Evolutionary conservation across 2,113 vertebrate genomes (phyloP).

Genomic region (Ceratotherium simum): DNA sequence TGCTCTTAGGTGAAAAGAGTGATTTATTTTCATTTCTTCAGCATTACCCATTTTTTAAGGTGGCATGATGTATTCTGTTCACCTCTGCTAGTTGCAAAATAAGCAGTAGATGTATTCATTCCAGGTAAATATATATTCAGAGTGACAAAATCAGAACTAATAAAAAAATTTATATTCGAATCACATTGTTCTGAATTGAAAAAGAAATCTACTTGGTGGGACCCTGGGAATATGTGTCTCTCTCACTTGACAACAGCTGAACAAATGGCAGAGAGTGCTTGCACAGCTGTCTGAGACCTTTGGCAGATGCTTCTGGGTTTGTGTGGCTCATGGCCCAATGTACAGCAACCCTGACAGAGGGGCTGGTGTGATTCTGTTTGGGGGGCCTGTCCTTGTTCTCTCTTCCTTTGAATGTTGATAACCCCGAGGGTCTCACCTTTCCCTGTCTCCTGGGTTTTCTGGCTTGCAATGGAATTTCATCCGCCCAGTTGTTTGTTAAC

Average conservation of each 20-base stretch:
- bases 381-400: background rate
- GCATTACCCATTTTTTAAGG: background rate
- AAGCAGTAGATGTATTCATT: constrained; percentile 43
- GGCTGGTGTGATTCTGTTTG: background rate
- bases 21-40: constrained; percentile 61
- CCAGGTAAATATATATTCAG: constrained; percentile 21
- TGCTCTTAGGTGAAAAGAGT: background rate
- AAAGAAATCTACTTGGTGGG: background rate
- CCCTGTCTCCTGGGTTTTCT: background rate
- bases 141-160: constrained; percentile 43
- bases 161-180: constrained; percentile 32
- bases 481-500: background rate
- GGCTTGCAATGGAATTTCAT: background rate
- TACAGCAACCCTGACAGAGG: background rate
- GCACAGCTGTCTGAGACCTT: constrained; percentile 62
- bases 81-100: constrained; percentile 38
- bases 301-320: constrained; percentile 46
- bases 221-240: constrained; percentile 15
- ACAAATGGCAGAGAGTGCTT: constrained; percentile 62
- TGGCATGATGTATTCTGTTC: background rate
- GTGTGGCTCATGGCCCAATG: background rate
- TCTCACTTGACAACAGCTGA: constrained; percentile 63
- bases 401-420: constrained; percentile 12
- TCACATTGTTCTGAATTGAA: constrained; percentile 28
- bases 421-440: background rate